Percentiles rank a stretch among this genome's conserved stretches.
phyloP scores from a whole-genome alignment of 2,888 invertebrate species.

The Epinotia bilunana region DNA sequence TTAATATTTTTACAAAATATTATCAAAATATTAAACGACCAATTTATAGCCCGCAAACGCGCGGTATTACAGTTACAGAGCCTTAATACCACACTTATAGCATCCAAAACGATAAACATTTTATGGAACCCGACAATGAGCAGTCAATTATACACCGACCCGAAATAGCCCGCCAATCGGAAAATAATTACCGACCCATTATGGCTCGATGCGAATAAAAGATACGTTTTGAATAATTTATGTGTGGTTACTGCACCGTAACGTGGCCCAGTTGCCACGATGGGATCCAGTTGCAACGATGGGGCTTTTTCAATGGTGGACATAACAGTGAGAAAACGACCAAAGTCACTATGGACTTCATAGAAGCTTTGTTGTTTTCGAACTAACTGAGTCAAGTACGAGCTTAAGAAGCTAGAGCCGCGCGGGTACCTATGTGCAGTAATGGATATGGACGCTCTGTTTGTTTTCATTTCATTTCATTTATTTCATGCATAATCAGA shows the following conservation, averaged over 20 bases:
- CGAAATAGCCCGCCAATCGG: conserved; percentile 43
- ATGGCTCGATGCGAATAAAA: conserved; percentile 40
- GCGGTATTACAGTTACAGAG: conserved; percentile 10
- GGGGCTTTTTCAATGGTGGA: neutral
- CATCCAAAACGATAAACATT: conserved; percentile 33
- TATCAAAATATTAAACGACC: conserved; percentile 8
- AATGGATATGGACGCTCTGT: too few species aligned
- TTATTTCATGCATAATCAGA: too few species aligned
- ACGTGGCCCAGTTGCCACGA: conserved; percentile 24
- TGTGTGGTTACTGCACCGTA: conserved; percentile 32
- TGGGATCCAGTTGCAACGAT: conserved; percentile 16
- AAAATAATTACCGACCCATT: conserved; percentile 44
- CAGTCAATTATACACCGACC: conserved; percentile 42
- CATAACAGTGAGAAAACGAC: neutral
- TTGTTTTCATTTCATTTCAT: too few species aligned
- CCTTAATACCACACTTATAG: conserved; percentile 1
- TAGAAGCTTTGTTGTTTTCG: neutral
- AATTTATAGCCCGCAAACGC: conserved; percentile 27
- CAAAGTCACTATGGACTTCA: neutral
- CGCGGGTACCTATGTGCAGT: too few species aligned
- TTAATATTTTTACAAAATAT: too few species aligned
- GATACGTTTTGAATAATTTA: conserved; percentile 44
- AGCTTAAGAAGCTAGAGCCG: neutral
- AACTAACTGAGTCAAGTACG: neutral
- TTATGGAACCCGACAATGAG: conserved; percentile 42